These are phyloP conservation scores for Tenodera sinensis DNA, from an alignment of 2,888 invertebrate genomes.

Conservation along the genomic window DNA sequence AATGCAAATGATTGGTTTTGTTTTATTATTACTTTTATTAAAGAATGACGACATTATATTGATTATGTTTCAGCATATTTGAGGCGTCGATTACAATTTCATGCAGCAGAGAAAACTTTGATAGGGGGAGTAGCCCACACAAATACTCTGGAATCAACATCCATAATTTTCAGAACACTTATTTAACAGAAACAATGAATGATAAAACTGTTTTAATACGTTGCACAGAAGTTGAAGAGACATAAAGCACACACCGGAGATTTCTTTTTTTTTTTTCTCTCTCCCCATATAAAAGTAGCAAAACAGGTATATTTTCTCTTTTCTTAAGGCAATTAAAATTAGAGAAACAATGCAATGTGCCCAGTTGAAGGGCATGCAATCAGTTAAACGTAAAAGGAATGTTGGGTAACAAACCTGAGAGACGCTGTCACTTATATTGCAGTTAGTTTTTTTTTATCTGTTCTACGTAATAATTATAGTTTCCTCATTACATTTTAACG, in stretches of 20 bases:
- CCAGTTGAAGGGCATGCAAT: background rate
- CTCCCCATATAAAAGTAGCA: constrained; percentile 44
- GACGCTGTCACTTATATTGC: background rate
- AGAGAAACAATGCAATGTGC: constrained; percentile 12
- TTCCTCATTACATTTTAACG: background rate
- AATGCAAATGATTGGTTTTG: background rate
- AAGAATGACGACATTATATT: background rate
- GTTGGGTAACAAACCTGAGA: background rate
- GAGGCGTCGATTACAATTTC: background rate
- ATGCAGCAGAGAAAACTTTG: background rate
- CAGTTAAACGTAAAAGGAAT: constrained; percentile 11
- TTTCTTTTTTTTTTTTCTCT: background rate
- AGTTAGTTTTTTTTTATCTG: background rate
- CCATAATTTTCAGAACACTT: background rate
- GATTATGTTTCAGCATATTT: background rate
- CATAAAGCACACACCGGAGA: constrained; percentile 14
- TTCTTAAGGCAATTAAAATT: constrained; percentile 37
- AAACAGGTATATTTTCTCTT: constrained; percentile 38
- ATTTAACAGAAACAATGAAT: background rate
- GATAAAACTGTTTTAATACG: background rate
- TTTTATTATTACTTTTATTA: background rate
- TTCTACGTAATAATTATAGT: background rate
- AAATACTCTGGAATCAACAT: background rate
- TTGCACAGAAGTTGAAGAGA: background rate
- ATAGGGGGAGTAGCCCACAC: background rate